A percentile compares a stretch with the other conserved stretches of the same genome.
phyloP scores from a whole-genome alignment of 2,113 vertebrate genomes.

The Pavo muticus region DNA sequence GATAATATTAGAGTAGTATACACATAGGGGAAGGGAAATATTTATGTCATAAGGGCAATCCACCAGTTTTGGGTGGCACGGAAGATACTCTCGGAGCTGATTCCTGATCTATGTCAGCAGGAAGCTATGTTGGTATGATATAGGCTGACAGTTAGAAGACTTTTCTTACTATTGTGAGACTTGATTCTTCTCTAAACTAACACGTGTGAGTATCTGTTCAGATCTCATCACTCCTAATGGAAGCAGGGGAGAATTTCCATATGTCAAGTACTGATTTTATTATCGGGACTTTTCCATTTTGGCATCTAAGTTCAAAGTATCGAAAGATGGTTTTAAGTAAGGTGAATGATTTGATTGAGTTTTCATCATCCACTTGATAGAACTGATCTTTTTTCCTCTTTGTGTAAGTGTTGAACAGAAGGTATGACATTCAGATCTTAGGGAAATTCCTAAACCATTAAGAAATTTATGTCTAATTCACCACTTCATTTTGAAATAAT shows the following conservation, averaged over 20 bases:
- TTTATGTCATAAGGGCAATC: background rate
- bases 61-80: background rate
- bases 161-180: background rate
- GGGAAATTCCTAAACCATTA: slow-evolving; percentile 2
- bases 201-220: background rate
- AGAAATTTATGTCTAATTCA: slow-evolving; percentile 7
- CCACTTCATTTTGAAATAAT: slow-evolving; percentile 52
- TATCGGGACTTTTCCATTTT: background rate
- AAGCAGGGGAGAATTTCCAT: background rate
- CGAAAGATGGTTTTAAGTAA: background rate
- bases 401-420: background rate
- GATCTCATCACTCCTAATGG: background rate
- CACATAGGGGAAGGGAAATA: background rate
- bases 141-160: background rate
- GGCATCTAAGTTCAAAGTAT: background rate
- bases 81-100: background rate
- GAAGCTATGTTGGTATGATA: background rate
- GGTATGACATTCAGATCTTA: background rate
- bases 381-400: background rate
- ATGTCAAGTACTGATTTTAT: background rate
- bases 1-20: background rate
- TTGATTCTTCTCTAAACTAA: background rate
- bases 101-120: background rate
- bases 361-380: background rate
- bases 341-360: background rate